Evolutionary conservation across 2,113 vertebrate species (phyloP).

Genomic region (Morone saxatilis): DNA sequence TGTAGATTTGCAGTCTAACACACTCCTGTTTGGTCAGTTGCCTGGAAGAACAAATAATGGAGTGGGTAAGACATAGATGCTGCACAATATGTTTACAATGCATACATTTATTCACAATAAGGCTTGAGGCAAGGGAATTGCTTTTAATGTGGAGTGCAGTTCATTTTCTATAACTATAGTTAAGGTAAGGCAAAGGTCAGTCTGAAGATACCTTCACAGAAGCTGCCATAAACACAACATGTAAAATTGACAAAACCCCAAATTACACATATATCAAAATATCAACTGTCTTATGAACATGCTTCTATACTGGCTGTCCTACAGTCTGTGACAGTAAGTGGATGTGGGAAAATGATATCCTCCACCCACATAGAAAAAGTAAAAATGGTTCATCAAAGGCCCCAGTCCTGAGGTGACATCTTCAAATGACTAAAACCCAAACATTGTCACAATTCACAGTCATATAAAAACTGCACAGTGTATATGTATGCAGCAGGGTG

Average conservation of each 20-base stretch:
- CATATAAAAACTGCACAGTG: background rate
- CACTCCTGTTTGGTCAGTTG: background rate
- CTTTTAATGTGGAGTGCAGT: conserved; percentile 30
- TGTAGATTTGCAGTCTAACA: background rate
- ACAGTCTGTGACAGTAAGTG: too few relatives aligned
- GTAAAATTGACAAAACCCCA: background rate
- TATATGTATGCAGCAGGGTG: background rate
- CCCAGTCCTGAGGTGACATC: background rate
- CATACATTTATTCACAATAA: background rate
- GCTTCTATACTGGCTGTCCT: too few relatives aligned
- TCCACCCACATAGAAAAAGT: too few relatives aligned
- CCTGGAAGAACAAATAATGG: background rate
- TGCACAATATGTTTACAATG: background rate
- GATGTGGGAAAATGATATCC: too few relatives aligned
- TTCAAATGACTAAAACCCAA: too few relatives aligned
- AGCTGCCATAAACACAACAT: background rate
- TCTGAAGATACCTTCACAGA: background rate
- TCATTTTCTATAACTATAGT: conserved; percentile 1
- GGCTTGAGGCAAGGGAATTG: background rate
- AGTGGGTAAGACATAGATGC: background rate
- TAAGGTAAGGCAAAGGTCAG: background rate
- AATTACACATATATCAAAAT: background rate
- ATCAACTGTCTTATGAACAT: background rate
- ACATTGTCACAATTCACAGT: too few relatives aligned
- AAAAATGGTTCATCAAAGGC: background rate